Conservation (phyloP, 2,113 vertebrate genomes). For the Arenaria interpres region DNA sequence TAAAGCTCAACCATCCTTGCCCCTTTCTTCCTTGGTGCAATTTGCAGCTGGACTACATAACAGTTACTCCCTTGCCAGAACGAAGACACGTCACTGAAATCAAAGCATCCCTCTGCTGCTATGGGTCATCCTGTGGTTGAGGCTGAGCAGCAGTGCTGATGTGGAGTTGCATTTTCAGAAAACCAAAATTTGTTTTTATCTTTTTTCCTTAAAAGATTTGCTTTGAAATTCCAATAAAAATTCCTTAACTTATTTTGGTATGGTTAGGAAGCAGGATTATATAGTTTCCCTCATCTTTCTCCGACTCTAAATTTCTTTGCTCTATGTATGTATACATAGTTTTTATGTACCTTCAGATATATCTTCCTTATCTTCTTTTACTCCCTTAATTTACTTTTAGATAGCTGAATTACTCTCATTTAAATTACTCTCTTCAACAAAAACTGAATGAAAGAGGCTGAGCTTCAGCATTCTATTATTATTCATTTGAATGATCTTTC, state of each 20-base stretch:
- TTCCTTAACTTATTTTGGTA: neutral
- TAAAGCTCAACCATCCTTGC: neutral
- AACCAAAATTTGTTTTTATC: neutral
- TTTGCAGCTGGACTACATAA: neutral
- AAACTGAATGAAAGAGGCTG: neutral
- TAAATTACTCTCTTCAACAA: neutral
- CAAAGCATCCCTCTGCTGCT: neutral
- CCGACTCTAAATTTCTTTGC: neutral
- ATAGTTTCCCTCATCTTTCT: neutral
- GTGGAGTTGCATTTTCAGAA: neutral
- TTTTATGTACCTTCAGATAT: neutral
- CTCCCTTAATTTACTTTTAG: neutral
- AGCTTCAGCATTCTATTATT: neutral
- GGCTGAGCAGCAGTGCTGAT: neutral
- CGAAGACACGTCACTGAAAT: neutral
- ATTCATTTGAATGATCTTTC: neutral
- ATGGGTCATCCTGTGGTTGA: neutral
- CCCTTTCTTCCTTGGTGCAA: neutral
- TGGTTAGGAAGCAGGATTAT: neutral
- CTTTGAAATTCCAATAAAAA: neutral
- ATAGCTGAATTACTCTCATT: neutral
- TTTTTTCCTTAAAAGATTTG: neutral
- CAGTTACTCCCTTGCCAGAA: neutral
- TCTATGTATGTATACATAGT: neutral
- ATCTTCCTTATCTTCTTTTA: neutral